Evolutionary conservation across 2,888 invertebrate species (phyloP).

Genomic region (Holacanthella duospinosa): DNA sequence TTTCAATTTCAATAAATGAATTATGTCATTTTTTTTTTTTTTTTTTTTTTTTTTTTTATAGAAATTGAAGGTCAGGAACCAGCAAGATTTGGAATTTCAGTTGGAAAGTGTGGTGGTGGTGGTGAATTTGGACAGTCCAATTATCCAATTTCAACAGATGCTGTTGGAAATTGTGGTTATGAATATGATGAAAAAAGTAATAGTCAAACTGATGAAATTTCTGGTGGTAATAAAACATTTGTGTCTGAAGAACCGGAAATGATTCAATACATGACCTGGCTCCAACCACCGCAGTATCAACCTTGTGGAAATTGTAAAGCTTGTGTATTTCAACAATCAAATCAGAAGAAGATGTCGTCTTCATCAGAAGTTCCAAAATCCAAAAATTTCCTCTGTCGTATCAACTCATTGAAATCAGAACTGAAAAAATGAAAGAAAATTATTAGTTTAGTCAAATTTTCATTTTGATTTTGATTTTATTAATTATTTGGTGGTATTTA

Average conservation of each 20-base stretch:
- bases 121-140: neutral
- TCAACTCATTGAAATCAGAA: too few relatives aligned
- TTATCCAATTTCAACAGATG: neutral
- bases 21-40: too few relatives aligned
- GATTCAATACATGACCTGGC: neutral
- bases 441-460: too few relatives aligned
- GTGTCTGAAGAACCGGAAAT: too few relatives aligned
- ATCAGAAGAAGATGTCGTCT: too few relatives aligned
- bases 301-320: conserved; percentile 14
- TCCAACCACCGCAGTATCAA: neutral
- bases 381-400: neutral
- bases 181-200: neutral
- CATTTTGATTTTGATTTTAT: too few relatives aligned
- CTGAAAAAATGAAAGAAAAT: too few relatives aligned
- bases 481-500: too few relatives aligned
- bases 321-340: conserved; percentile 6
- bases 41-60: neutral
- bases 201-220: neutral
- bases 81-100: neutral
- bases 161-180: neutral
- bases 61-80: neutral
- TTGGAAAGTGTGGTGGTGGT: neutral
- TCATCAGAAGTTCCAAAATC: neutral
- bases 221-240: too few relatives aligned
- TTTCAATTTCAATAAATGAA: too few relatives aligned